phyloP scores from a whole-genome alignment of 2,797 vertebrate species.

The Hoplostethus mediterraneus region DNA sequence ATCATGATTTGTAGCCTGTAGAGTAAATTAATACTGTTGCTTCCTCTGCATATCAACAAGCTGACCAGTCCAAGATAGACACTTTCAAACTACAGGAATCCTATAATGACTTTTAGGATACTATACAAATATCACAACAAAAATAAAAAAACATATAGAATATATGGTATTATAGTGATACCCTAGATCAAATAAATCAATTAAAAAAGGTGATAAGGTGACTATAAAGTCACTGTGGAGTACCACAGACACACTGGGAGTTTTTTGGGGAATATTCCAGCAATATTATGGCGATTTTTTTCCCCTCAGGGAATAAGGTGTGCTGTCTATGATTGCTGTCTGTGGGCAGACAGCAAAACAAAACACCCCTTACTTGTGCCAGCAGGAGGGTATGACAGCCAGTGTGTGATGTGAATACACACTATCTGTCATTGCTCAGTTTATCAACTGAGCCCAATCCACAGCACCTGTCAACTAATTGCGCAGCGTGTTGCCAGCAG shows the following conservation, averaged over 20 bases:
- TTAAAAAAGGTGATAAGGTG: not conserved
- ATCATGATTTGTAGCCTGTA: too few species aligned
- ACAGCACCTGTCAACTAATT: constrained; percentile 50
- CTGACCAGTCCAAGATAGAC: too few species aligned
- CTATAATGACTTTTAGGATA: too few species aligned
- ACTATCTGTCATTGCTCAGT: constrained; percentile 16
- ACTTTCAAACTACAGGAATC: too few species aligned
- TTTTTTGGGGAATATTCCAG: constrained; percentile 12
- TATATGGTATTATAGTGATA: not conserved
- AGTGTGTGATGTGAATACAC: constrained; percentile 14
- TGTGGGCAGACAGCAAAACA: constrained; percentile 14
- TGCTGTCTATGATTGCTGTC: not conserved
- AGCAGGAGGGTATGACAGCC: not conserved
- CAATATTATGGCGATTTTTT: constrained; percentile 20
- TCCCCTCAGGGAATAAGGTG: not conserved
- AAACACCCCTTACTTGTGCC: constrained; percentile 4
- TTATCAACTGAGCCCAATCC: constrained; percentile 16
- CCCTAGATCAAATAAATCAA: not conserved
- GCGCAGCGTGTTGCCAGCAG: not conserved
- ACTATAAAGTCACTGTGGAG: not conserved
- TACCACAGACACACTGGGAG: not conserved
- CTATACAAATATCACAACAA: not conserved
- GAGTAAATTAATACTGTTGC: too few species aligned
- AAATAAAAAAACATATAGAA: not conserved
- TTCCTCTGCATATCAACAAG: too few species aligned